phyloP scores from a whole-genome alignment of 2,888 invertebrate genomes.

The Myathropa florea region DNA sequence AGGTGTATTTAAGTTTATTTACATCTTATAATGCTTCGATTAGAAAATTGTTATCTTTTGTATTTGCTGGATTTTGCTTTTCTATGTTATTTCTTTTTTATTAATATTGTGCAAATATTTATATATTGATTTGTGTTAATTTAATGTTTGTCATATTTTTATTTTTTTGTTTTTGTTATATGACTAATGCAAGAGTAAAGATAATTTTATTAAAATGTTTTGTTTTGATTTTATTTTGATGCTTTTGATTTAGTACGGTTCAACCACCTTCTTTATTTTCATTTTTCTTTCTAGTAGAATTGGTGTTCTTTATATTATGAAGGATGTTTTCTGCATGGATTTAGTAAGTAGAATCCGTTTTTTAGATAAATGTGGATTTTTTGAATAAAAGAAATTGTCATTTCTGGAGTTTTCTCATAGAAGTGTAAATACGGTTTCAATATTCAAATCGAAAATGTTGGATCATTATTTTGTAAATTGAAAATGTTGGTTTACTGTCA shows the following conservation, averaged over 20 bases:
- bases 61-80: constrained; percentile 66
- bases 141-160: constrained; percentile 70
- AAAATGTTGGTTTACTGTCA: no score
- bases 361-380: not conserved
- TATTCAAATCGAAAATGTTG: no score
- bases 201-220: constrained; percentile 59
- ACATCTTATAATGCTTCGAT: constrained; percentile 53
- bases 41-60: constrained; percentile 69
- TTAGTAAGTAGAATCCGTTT: not conserved
- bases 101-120: constrained; percentile 71
- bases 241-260: not conserved
- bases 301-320: not conserved
- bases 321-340: not conserved
- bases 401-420: no score
- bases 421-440: no score
- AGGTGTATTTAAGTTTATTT: constrained; percentile 43
- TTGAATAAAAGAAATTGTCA: no score
- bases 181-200: constrained; percentile 66
- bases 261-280: not conserved
- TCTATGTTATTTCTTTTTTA: constrained; percentile 68
- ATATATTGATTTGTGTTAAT: constrained; percentile 66
- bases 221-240: constrained; percentile 32
- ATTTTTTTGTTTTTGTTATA: constrained; percentile 60
- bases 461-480: no score
- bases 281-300: not conserved